Conservation (phyloP, 2,113 vertebrate genomes). For the Channa argus region DNA sequence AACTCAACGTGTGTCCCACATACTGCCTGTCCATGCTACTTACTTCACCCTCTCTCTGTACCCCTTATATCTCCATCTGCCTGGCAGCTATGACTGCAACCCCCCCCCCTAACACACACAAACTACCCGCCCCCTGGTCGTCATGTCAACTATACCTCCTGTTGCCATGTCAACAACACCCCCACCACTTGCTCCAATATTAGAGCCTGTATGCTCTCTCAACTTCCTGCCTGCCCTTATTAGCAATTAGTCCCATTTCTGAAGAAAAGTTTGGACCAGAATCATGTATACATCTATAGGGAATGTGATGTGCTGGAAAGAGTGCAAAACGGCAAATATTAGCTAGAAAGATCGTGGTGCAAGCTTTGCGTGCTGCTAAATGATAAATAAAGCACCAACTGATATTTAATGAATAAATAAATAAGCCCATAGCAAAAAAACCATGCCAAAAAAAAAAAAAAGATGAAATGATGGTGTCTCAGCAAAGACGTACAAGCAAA, state of each 20-base stretch:
- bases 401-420: constrained; percentile 75
- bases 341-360: constrained; percentile 30
- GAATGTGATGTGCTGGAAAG: constrained; percentile 27
- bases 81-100: constrained; percentile 35
- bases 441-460: constrained; percentile 34
- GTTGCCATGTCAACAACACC: constrained; percentile 77
- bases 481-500: constrained; percentile 40
- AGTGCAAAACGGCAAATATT: constrained; percentile 49
- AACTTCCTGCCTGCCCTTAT: constrained; percentile 61
- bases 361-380: constrained; percentile 50
- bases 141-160: constrained; percentile 71
- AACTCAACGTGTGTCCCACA: constrained; percentile 73
- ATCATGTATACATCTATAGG: constrained; percentile 25
- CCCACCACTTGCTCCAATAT: constrained; percentile 76
- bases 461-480: constrained; percentile 50
- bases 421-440: constrained; percentile 45
- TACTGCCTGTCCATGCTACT: constrained; percentile 59
- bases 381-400: constrained; percentile 69
- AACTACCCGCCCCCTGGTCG: constrained; percentile 18
- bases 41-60: constrained; percentile 9
- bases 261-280: constrained; percentile 58
- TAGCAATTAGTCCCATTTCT: constrained; percentile 61
- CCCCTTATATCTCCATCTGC: constrained; percentile 46
- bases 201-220: constrained; percentile 52
- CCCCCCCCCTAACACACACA: neutral